Percentiles rank a stretch among this genome's conserved stretches.
Evolutionary conservation across 2,888 invertebrate species (phyloP).

Genomic region (Oligia strigilis): DNA sequence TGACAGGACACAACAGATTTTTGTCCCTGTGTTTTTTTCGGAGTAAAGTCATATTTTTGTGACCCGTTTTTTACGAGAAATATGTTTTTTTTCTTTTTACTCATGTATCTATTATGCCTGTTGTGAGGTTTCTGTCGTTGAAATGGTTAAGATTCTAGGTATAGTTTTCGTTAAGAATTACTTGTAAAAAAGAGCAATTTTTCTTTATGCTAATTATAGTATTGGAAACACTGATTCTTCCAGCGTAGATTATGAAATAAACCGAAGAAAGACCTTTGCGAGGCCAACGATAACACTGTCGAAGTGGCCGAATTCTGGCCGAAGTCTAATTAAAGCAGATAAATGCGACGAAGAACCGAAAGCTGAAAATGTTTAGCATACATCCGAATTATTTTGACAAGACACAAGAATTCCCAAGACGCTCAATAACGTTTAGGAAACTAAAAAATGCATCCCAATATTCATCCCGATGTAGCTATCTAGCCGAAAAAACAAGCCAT

Average conservation of each 20-base stretch:
- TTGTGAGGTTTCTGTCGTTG: not conserved
- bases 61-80: not conserved
- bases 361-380: not conserved
- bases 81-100: not conserved
- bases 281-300: not conserved
- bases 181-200: not conserved
- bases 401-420: not conserved
- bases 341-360: not conserved
- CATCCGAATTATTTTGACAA: not conserved
- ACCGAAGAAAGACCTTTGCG: not conserved
- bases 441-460: not conserved
- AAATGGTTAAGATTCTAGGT: too few species aligned
- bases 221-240: too few species aligned
- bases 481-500: not conserved
- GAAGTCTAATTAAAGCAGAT: not conserved
- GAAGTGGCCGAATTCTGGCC: not conserved
- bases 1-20: constrained; percentile 25
- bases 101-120: too few species aligned
- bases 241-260: not conserved
- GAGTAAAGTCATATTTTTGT: not conserved
- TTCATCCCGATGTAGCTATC: not conserved
- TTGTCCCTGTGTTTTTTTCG: constrained; percentile 2
- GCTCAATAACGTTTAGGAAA: not conserved
- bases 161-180: not conserved
- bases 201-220: not conserved